A percentile compares a stretch with the other conserved stretches of the same genome.
phyloP scores from a whole-genome alignment of 2,797 vertebrate species.

The Gambusia yucatana region DNA sequence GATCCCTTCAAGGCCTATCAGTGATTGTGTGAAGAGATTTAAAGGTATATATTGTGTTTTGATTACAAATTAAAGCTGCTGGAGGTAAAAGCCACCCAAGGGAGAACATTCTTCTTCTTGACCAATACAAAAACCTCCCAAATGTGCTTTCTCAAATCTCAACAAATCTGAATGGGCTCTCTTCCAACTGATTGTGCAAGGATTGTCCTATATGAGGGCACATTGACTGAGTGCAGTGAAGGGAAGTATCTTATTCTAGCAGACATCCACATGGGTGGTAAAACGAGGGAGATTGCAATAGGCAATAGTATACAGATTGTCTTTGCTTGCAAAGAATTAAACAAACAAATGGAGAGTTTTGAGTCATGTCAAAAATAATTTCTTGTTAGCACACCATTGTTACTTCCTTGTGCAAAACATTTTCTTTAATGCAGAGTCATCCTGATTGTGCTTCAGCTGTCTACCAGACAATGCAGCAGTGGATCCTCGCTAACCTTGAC shows the following conservation, averaged over 20 bases:
- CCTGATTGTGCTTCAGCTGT: conserved; percentile 7
- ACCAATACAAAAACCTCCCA: conserved; percentile 52
- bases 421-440: background rate
- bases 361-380: conserved; percentile 10
- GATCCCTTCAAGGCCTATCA: conserved; percentile 44
- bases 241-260: conserved; percentile 73
- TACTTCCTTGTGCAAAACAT: background rate
- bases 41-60: conserved; percentile 18
- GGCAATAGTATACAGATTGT: conserved; percentile 40
- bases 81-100: conserved; percentile 51
- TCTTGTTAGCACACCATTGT: background rate
- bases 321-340: conserved; percentile 35
- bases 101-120: conserved; percentile 44
- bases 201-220: conserved; percentile 73
- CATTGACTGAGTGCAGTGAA: conserved; percentile 78
- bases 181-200: conserved; percentile 66
- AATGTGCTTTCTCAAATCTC: conserved; percentile 68
- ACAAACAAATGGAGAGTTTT: conserved; percentile 23
- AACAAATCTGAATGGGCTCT: conserved; percentile 58
- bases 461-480: conserved; percentile 46
- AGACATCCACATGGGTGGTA: conserved; percentile 77
- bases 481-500: conserved; percentile 60
- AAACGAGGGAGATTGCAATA: conserved; percentile 47
- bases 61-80: conserved; percentile 46
- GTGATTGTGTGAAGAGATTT: conserved; percentile 9